Evolutionary conservation across 2,888 invertebrate species (phyloP), one percentile per base, ranked within the genome.

Genomic region (Nephrotoma appendiculata): DNA sequence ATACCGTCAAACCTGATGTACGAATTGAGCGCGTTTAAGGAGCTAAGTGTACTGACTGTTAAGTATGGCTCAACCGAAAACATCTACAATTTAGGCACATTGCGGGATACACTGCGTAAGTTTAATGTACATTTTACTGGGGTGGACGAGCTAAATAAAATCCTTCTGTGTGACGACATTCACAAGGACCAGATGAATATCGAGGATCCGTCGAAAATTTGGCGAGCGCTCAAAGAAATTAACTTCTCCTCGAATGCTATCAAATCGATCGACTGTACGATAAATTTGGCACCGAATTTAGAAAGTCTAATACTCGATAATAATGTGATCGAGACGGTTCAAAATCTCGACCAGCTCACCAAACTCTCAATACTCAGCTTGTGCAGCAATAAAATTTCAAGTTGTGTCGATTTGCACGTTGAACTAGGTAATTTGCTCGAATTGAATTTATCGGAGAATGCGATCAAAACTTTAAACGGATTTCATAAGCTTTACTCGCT

Each of bases 341-440:
- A 94, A 88, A 95, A 97, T 91, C 93, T 98, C 71, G 96, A 96
- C 0, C 94, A 94, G 88, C 92, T 98, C 52, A 95, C 97, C 86
- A 94, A 95, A 87, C 92, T 99, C 42, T 94, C 95, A 9, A 92
- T 94, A 86, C 92, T 99, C 11, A 95, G 96, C 89, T 91, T 98
- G 41, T 95, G 96, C 0, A 95, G 96, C 89, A 98, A 98, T 92
- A 92, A 94, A 84, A 95, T 97, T 89, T 91, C 92, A 0, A 90
- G 94, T 5, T 95, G 97, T 88, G 94, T 95, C 44, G 94, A 96
- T 90, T 94, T 98, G 92, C 96, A 98, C 90, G 94, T 95, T 5
- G 96, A 96, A 91, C 93, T 99, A 87, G 98, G 98, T 6, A 98
- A 98, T 91, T 94, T 99, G 85, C 94, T 95, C n/a, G 94, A 94